Conservation (phyloP, 2,888 invertebrate genomes). For the Nasonovia ribisnigri region DNA sequence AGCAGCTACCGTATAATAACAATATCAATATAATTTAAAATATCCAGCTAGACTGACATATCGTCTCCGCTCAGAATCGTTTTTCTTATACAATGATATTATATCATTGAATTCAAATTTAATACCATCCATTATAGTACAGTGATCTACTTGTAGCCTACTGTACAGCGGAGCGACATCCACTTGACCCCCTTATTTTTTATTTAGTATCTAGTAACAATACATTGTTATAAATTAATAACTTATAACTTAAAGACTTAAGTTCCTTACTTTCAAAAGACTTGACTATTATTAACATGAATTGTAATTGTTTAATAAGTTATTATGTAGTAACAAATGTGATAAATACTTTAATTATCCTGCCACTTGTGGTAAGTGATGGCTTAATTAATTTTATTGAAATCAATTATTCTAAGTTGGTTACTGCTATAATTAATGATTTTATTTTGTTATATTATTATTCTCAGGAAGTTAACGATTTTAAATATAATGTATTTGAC, state of each 20-base stretch:
- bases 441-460: not conserved
- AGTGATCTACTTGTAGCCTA: no score
- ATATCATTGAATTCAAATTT: no score
- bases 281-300: not conserved
- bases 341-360: not conserved
- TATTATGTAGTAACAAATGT: not conserved
- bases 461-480: not conserved
- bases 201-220: constrained; percentile 6
- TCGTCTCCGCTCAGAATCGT: no score
- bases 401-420: not conserved
- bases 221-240: not conserved
- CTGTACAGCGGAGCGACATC: no score
- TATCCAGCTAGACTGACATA: no score
- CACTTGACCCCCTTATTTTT: no score
- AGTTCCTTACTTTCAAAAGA: no score
- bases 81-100: no score
- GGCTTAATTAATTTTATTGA: not conserved
- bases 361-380: constrained; percentile 14
- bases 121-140: no score
- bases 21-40: no score
- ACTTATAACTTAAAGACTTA: not conserved
- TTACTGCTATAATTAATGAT: not conserved
- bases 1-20: no score
- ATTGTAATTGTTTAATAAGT: not conserved
- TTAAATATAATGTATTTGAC: not conserved